Base-by-base conservation (phyloP, 2,797 vertebrate genomes). In the Serranus cabrilla region DNA sequence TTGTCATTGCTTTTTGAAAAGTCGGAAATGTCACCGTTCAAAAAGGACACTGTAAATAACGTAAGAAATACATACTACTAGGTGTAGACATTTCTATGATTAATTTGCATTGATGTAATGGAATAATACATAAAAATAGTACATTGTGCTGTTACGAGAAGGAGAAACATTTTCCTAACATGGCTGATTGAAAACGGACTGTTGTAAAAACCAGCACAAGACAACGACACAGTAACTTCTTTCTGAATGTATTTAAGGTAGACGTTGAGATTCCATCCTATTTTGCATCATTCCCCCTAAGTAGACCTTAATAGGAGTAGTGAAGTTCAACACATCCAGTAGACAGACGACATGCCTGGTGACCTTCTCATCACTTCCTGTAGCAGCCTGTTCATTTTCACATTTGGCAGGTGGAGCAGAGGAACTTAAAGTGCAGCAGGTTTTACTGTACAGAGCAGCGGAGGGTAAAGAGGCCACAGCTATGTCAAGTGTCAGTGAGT, bases 171-270 rank as follows among this genome's bases (percentile, higher is more conserved):
- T 94, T 94, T 95, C 94, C 92, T 95, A 95, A 95, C 95, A 96
- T 96, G 95, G 95, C 95, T 96, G 95, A 96, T 95, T 94, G 95
- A 95, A 96, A 96, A 96, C 95, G 92, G 95, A 96, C 95, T 96
- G 95, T 96, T 96, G 94, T 94, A 95, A 94, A 95, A 95, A 96
- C 94, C 95, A 96, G 95, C 95, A 95, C 95, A 95, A 95, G 94
- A 94, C 91, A 90, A 94, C 84, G 91, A 94, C 88, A 94, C 93
- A 93, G 93, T 94, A 92, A 94, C 91, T 94, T 92, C 87, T 92
- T 94, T 95, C 93, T 96, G 95, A 96, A 95, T 95, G 95, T 95
- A 96, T 94, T 94, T 92, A 90, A 93, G 92, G 91, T 95, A 94
- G 93, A 94, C 66, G 83, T 93, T 89, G 88, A 94, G 87, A 90